A percentile compares a stretch with the other conserved stretches of the same genome.
phyloP scores from a whole-genome alignment of 1,140 invertebrate species.

The Delia radicum region DNA sequence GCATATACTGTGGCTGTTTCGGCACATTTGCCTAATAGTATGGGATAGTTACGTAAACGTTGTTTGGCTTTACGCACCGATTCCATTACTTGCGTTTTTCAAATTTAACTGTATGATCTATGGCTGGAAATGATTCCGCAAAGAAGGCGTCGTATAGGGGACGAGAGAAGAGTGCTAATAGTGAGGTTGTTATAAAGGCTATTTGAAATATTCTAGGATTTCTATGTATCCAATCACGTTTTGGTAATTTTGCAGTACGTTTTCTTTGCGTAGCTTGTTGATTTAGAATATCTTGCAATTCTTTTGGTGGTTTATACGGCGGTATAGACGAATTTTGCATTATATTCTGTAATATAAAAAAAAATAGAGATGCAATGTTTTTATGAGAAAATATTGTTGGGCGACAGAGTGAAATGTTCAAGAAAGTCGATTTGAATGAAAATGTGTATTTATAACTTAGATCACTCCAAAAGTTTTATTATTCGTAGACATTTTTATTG shows the following conservation, averaged over 20 bases:
- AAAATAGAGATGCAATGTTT: not conserved
- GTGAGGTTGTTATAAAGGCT: slow-evolving; percentile 54
- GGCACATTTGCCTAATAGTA: slow-evolving; percentile 69
- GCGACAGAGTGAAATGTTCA: no score
- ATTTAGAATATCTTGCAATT: slow-evolving; percentile 39
- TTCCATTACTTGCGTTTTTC: slow-evolving; percentile 64
- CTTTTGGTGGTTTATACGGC: slow-evolving; percentile 44
- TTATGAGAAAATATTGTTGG: no score
- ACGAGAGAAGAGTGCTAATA: slow-evolving; percentile 66
- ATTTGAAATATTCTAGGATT: slow-evolving; percentile 61
- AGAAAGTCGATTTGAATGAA: no score
- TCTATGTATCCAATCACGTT: slow-evolving; percentile 56
- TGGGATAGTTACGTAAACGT: slow-evolving; percentile 71
- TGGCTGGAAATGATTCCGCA: slow-evolving; percentile 45
- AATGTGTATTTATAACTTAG: no score
- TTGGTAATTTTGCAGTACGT: slow-evolving; percentile 44
- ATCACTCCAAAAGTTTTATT: no score
- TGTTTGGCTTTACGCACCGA: slow-evolving; percentile 72
- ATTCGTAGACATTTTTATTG: no score
- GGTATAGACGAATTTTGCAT: slow-evolving; percentile 40
- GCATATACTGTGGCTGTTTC: slow-evolving; percentile 71
- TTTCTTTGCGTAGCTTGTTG: slow-evolving; percentile 44
- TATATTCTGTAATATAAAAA: slow-evolving; percentile 35
- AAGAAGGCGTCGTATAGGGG: slow-evolving; percentile 70
- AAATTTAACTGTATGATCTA: slow-evolving; percentile 26